These are phyloP conservation scores for Chionis minor DNA, from an alignment of 2,113 vertebrate genomes.

Conservation along the genomic window DNA sequence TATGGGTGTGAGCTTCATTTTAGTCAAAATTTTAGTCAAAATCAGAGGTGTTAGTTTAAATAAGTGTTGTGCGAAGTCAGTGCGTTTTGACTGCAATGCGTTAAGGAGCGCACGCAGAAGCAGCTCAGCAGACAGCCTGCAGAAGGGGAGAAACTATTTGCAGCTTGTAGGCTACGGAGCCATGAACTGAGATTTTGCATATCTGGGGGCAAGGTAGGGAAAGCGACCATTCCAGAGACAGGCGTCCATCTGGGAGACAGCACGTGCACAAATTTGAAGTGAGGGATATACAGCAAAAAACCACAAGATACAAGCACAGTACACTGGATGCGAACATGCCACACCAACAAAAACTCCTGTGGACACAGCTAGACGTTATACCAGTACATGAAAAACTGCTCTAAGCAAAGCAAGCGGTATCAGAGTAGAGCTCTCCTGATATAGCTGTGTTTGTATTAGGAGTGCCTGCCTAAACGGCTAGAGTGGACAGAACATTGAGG, in stretches of 20 bases:
- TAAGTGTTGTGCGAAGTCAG: background rate
- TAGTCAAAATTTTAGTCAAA: background rate
- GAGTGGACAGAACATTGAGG: background rate
- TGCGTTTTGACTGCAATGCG: background rate
- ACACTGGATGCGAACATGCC: rapidly evolving
- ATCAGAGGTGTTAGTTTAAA: background rate
- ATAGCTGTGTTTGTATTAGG: background rate
- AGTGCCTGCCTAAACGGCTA: background rate
- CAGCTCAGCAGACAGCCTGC: background rate
- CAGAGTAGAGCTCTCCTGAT: background rate
- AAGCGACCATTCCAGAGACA: background rate
- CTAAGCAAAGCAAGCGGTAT: background rate
- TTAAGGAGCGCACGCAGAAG: background rate
- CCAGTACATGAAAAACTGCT: rapidly evolving
- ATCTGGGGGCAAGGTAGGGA: background rate
- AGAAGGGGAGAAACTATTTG: background rate
- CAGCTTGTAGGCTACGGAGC: background rate
- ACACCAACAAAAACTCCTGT: background rate
- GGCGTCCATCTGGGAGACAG: rapidly evolving
- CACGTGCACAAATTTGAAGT: rapidly evolving
- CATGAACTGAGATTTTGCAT: background rate
- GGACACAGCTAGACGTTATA: background rate
- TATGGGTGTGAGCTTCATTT: background rate
- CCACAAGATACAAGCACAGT: background rate
- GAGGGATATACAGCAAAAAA: background rate